Evolutionary conservation across 2,113 vertebrate genomes (phyloP).

Genomic region (Pseudopodoces humilis): DNA sequence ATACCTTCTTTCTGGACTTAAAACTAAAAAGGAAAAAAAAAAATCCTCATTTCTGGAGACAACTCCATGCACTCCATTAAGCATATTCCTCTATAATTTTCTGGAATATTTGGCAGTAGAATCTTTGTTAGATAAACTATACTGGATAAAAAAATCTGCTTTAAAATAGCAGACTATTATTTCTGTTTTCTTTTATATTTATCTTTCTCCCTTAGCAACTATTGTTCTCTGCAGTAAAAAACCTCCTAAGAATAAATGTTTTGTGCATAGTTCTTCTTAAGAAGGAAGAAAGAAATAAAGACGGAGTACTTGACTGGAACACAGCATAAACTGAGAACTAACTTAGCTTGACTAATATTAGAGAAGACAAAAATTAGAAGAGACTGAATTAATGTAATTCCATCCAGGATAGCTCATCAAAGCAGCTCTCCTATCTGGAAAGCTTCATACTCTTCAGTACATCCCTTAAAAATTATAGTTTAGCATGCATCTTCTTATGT

Average conservation of each 20-base stretch:
- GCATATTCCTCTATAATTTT: background rate
- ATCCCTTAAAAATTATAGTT: background rate
- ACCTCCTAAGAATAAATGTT: background rate
- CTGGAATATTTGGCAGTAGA: background rate
- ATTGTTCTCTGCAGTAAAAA: background rate
- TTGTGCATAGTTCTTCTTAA: background rate
- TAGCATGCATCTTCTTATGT: background rate
- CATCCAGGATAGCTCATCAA: background rate
- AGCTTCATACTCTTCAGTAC: background rate
- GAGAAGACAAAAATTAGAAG: background rate
- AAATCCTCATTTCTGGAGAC: background rate
- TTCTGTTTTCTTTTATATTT: background rate
- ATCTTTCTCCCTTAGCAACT: background rate
- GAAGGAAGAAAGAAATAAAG: background rate
- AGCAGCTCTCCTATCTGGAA: background rate
- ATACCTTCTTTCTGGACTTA: background rate
- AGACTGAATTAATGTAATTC: background rate
- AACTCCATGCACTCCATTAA: background rate
- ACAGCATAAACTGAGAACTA: background rate
- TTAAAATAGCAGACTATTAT: background rate
- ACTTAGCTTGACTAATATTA: background rate
- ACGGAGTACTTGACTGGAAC: fast-evolving
- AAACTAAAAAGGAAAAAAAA: background rate
- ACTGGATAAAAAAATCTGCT: background rate
- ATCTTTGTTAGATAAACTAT: background rate